Evolutionary conservation across 2,888 invertebrate genomes (phyloP).

Genomic region (Orchesellides sinensis): DNA sequence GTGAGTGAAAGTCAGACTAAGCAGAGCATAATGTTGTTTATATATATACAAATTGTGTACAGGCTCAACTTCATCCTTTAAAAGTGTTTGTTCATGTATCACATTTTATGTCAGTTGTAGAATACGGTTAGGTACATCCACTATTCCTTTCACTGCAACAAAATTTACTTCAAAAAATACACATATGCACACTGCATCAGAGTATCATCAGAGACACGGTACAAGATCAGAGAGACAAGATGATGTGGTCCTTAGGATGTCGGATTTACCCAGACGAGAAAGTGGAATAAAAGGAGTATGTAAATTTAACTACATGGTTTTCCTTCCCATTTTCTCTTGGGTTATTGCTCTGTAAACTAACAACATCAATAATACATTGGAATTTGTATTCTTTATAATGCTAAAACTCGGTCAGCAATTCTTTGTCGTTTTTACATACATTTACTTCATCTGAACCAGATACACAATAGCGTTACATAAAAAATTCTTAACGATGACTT

Average conservation of each 20-base stretch:
- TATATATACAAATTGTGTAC: not conserved
- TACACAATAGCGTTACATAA: no score
- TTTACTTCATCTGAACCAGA: no score
- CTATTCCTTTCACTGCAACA: not conserved
- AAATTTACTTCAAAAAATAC: not conserved
- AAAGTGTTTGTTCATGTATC: conserved; percentile 16
- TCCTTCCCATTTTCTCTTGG: no score
- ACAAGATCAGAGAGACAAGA: conserved; percentile 1
- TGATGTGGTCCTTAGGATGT: not conserved
- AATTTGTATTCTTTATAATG: no score
- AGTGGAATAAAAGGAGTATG: not conserved
- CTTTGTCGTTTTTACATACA: no score
- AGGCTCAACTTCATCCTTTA: not conserved
- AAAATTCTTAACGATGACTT: no score
- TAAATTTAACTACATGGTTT: no score
- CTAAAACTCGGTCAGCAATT: no score
- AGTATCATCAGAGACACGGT: no score
- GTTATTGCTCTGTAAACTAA: no score
- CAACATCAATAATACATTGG: no score
- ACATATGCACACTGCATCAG: not conserved
- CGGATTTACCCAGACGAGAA: not conserved
- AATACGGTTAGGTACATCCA: not conserved
- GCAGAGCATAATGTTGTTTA: not conserved
- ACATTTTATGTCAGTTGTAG: conserved; percentile 6
- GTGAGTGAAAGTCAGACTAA: not conserved